Percentiles rank a stretch among this genome's conserved stretches.
Conservation (phyloP, 2,113 vertebrate species). For the Scomber scombrus region DNA sequence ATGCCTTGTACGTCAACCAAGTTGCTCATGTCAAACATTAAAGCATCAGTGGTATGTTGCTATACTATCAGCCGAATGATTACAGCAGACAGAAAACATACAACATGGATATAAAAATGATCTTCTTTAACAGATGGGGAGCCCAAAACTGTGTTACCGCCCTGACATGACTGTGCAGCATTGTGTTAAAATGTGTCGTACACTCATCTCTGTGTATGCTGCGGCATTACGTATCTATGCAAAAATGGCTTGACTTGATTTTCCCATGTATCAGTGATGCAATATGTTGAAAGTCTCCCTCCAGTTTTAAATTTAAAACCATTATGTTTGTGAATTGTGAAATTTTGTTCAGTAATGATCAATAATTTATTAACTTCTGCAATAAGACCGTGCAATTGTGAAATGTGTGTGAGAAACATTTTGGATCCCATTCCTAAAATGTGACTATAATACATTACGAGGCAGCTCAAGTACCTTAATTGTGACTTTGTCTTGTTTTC, state of each 20-base stretch:
- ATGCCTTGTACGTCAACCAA: constrained; percentile 12
- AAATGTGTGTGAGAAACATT: not conserved
- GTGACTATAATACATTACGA: too few relatives aligned
- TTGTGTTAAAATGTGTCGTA: constrained; percentile 26
- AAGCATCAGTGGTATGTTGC: not conserved
- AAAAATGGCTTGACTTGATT: constrained; percentile 11
- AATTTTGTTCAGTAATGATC: too few relatives aligned
- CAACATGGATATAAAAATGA: constrained; percentile 52
- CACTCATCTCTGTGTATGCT: not conserved
- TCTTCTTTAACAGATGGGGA: constrained; percentile 58
- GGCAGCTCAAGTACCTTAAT: too few relatives aligned
- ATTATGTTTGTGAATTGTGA: not conserved
- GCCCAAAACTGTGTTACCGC: constrained; percentile 47
- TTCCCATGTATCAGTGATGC: constrained; percentile 14
- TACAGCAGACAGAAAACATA: constrained; percentile 35
- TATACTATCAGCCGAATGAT: constrained; percentile 13
- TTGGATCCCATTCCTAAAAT: not conserved
- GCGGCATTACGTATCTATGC: not conserved
- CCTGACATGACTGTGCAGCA: not conserved
- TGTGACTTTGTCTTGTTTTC: constrained; percentile 10
- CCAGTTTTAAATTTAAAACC: constrained; percentile 15
- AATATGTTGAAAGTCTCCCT: constrained; percentile 15
- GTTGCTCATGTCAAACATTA: constrained; percentile 17
- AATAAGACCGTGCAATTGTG: too few relatives aligned
- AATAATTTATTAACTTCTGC: too few relatives aligned